These are phyloP conservation scores for Perodicticus potto DNA, from an alignment of 2,797 vertebrate species.

Conservation along the genomic window DNA sequence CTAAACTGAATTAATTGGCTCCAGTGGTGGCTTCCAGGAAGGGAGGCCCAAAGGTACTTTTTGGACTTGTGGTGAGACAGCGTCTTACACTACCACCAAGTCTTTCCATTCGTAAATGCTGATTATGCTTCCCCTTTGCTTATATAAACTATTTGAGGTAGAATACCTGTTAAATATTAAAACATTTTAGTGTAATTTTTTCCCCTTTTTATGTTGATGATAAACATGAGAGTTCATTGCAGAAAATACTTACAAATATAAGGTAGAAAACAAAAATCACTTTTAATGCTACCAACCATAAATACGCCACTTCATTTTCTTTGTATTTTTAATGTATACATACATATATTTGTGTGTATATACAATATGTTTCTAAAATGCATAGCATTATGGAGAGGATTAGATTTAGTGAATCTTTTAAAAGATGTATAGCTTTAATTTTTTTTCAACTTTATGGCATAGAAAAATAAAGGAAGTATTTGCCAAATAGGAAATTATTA, in stretches of 20 bases:
- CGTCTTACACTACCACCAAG: neutral
- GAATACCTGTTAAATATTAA: neutral
- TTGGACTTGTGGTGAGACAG: neutral
- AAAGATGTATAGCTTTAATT: neutral
- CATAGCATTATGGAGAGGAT: neutral
- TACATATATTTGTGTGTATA: neutral
- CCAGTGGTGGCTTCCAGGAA: neutral
- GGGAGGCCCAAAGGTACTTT: neutral
- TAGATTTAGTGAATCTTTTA: conserved; percentile 29
- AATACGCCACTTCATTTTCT: neutral
- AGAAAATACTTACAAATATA: conserved; percentile 52
- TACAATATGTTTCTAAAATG: neutral
- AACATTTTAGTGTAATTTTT: neutral
- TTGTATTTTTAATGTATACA: conserved; percentile 52
- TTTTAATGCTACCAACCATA: neutral
- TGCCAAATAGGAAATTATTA: conserved; percentile 17
- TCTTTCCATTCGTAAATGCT: neutral
- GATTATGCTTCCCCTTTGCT: neutral
- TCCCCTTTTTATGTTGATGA: conserved; percentile 23
- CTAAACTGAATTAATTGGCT: neutral
- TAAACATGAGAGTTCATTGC: conserved; percentile 33
- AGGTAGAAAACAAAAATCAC: conserved; percentile 41
- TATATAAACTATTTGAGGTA: neutral
- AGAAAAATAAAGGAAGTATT: conserved; percentile 41
- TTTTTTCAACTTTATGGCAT: neutral